Base-by-base conservation (phyloP, 2,888 invertebrate genomes). In the Argyresthia albistria region DNA sequence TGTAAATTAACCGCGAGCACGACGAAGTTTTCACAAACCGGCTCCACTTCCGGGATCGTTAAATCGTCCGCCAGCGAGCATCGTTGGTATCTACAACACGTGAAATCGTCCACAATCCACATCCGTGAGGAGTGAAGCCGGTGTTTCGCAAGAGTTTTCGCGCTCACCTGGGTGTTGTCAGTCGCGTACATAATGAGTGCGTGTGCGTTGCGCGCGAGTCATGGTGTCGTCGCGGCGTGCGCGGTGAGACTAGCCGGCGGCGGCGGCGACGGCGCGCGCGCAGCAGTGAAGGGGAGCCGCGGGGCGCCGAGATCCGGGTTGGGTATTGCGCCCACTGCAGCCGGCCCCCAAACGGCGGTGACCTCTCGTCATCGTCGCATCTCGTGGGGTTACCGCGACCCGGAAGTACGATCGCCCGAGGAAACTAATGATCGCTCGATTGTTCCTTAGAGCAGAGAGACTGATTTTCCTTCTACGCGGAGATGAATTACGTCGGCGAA, bases 251-350 rank as follows among this genome's bases (percentile, higher is more conserved):
- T 54, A 47, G 51, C 45, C 52, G 8, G 48, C 51, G 53, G 53
- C 53, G 49, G 54, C 46, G 52, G 46, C 25, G 39, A 3, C 39
- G 39, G 39, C 39, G 10, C 75, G 74, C 74, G 71, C 70, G 69
- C 73, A 71, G 71, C 73, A 78, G 86, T 83, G 84, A 84, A 84
- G 86, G 84, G 84, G 84, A 81, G 80, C 79, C 81, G 84, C 84
- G 83, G 81, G 79, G 76, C 66, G 60, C 66, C 74, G 65, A 84
- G 84, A 86, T 86, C 86, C 86, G 86, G 86, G 83, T 86, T 25
- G 25, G 25, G 82, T 76, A 68, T 76, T 25, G 54, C 80, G 80
- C 82, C 80, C 83, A 82, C 81, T 80, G 80, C 80, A 78, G 73
- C 68, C 69, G 80, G 77, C 80, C 80, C 79, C 79, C 80, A 79